A percentile compares a stretch with the other conserved stretches of the same genome.
These are phyloP conservation scores for Daboia siamensis DNA, from an alignment of 2,113 vertebrate genomes.

Conservation along the genomic window DNA sequence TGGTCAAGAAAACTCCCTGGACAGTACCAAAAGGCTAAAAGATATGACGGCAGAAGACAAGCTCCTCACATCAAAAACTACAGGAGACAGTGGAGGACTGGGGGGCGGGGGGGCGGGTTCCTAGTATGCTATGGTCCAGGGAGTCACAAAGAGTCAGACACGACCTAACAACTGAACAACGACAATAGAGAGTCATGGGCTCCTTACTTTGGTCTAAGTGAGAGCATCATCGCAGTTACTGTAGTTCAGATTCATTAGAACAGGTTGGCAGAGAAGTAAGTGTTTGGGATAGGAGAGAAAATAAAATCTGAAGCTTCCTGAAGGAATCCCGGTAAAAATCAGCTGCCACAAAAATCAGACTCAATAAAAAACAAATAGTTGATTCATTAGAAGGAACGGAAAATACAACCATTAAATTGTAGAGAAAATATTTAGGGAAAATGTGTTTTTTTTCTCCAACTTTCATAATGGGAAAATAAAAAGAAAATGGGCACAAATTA, in stretches of 20 bases:
- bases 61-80: background rate
- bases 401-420: background rate
- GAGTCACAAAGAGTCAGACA: background rate
- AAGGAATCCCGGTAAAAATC: background rate
- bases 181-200: background rate
- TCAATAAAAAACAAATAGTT: background rate
- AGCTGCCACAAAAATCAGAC: background rate
- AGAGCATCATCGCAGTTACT: background rate
- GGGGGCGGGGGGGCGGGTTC: no score
- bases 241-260: background rate
- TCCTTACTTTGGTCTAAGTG: background rate
- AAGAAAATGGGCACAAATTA: background rate
- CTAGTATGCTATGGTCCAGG: background rate
- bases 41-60: background rate
- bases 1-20: background rate
- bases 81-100: background rate
- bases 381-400: background rate
- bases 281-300: background rate
- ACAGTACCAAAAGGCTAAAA: background rate
- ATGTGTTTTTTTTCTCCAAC: background rate
- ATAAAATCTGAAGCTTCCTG: background rate
- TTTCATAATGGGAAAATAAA: background rate
- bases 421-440: no score
- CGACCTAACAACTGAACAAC: background rate
- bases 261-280: background rate